Percentiles rank a stretch among this genome's conserved stretches.
Conservation (phyloP, 2,888 invertebrate genomes). For the Nezara viridula region DNA sequence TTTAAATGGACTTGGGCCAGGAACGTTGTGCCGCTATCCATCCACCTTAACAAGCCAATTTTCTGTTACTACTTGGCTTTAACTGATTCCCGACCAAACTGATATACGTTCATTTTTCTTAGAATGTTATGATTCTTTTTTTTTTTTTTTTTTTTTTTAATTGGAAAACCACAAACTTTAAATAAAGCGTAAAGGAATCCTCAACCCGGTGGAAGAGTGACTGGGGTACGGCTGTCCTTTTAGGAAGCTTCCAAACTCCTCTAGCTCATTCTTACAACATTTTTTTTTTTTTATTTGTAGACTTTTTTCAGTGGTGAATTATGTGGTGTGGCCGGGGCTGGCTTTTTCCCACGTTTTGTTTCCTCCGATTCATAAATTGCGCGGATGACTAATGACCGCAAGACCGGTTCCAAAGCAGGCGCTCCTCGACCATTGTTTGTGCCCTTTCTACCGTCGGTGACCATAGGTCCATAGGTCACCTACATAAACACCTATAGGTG, state of each 20-base stretch:
- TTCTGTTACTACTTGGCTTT: background rate
- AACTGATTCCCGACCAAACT: background rate
- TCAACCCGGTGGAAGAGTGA: background rate
- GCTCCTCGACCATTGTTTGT: background rate
- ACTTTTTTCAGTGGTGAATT: constrained; percentile 44
- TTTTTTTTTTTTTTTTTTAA: no score
- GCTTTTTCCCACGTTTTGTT: constrained; percentile 58
- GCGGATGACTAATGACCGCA: constrained; percentile 48
- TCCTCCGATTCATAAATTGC: constrained; percentile 58
- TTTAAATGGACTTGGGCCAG: background rate
- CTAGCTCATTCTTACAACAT: constrained; percentile 9
- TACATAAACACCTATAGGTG: background rate
- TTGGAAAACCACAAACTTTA: background rate
- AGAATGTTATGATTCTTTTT: no score
- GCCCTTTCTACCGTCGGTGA: background rate
- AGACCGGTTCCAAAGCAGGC: constrained; percentile 3
- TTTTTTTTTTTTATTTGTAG: constrained; percentile 21
- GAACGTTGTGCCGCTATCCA: background rate
- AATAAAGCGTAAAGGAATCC: background rate
- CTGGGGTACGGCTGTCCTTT: constrained; percentile 1
- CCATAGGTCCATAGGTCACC: background rate
- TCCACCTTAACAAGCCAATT: background rate
- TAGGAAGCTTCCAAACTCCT: background rate
- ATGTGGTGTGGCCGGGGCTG: constrained; percentile 48
- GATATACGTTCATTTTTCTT: no score